These are phyloP conservation scores for Remorina albescens DNA, from an alignment of 2,797 vertebrate genomes.

Conservation along the genomic window DNA sequence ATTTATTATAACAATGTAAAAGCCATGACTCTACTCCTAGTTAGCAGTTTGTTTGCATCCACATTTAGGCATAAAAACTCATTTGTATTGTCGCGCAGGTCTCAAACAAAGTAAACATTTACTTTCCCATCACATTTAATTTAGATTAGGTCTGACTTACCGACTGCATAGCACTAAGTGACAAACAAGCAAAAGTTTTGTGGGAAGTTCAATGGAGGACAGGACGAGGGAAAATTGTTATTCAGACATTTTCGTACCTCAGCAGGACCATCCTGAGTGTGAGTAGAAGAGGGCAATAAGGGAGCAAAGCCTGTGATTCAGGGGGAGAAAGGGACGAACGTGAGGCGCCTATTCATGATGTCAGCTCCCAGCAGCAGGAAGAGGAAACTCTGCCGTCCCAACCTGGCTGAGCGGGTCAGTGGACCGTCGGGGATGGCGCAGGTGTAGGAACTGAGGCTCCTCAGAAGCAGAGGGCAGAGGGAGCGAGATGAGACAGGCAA, in stretches of 20 bases:
- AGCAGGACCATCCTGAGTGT: constrained; percentile 20
- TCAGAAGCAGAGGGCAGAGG: neutral
- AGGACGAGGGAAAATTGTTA: constrained; percentile 21
- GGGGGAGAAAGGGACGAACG: constrained; percentile 21
- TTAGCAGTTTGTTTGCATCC: constrained; percentile 16
- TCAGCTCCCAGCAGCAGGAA: constrained; percentile 20
- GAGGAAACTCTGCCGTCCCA: constrained; percentile 18
- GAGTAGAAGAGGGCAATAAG: constrained; percentile 14
- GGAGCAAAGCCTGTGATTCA: constrained; percentile 26
- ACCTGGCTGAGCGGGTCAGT: constrained; percentile 21
- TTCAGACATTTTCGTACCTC: constrained; percentile 32
- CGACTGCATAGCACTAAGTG: neutral
- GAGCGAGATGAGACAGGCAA: neutral
- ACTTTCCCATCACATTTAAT: constrained; percentile 6
- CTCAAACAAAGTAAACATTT: neutral
- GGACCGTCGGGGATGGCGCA: constrained; percentile 2
- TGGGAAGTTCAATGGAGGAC: neutral
- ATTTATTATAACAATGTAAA: constrained; percentile 18
- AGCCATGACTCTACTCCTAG: neutral
- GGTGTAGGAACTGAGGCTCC: constrained; percentile 10
- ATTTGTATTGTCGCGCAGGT: neutral
- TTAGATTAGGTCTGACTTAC: neutral
- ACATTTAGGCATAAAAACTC: constrained; percentile 2
- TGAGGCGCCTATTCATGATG: constrained; percentile 45
- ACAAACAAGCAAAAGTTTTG: neutral